phyloP scores from a whole-genome alignment of 2,113 vertebrate genomes.

The Empidonax alnorum region DNA sequence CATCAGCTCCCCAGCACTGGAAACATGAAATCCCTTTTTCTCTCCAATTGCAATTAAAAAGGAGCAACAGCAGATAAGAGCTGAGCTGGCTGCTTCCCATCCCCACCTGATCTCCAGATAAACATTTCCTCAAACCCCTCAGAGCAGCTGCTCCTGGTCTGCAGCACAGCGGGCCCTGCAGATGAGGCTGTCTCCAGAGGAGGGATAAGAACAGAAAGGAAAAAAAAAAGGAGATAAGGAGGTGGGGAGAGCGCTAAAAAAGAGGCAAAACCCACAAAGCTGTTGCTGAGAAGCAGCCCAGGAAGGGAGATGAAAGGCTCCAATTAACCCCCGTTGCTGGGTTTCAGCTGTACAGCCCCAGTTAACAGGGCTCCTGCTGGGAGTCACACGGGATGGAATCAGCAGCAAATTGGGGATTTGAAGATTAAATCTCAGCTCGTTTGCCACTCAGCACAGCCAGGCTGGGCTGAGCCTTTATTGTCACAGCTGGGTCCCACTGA shows the following conservation, averaged over 20 bases:
- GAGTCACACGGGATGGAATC: not conserved
- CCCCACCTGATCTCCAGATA: not conserved
- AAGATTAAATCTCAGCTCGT: not conserved
- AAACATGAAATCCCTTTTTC: not conserved
- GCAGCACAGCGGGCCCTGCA: not conserved
- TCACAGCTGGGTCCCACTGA: not conserved
- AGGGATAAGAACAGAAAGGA: slow-evolving; percentile 16
- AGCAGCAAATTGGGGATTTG: not conserved
- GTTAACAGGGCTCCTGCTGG: not conserved
- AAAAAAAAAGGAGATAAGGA: slow-evolving; percentile 29
- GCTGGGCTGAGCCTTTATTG: not conserved
- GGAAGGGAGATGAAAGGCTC: slow-evolving; percentile 27
- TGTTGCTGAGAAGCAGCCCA: not conserved
- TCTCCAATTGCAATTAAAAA: slow-evolving; percentile 15
- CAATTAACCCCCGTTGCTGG: not conserved
- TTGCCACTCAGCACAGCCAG: not conserved
- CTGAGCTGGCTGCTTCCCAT: not conserved
- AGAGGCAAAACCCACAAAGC: not conserved
- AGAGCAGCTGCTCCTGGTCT: not conserved
- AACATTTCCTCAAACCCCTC: not conserved
- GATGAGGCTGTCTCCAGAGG: not conserved
- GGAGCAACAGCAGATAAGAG: slow-evolving; percentile 15
- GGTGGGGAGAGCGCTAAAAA: not conserved
- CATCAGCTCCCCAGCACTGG: not conserved
- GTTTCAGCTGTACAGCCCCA: not conserved